Conservation (phyloP, 2,797 vertebrate species). For the Picus viridis region DNA sequence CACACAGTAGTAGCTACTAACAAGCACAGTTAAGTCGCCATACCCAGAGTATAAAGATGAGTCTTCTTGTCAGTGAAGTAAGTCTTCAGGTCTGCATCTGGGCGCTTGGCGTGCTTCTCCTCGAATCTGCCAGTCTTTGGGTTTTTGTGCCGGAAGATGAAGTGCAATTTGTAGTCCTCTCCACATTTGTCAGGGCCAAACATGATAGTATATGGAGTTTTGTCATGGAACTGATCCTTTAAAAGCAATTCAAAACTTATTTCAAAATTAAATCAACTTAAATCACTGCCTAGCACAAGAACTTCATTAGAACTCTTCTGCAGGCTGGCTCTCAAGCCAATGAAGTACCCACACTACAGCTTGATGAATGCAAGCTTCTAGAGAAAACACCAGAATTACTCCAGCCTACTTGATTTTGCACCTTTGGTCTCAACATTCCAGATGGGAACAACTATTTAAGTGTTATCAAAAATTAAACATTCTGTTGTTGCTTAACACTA, state of each 20-base stretch:
- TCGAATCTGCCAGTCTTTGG: slow-evolving; percentile 92
- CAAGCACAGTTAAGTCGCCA: background rate
- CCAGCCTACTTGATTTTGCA: background rate
- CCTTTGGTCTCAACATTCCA: background rate
- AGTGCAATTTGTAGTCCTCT: slow-evolving; percentile 98
- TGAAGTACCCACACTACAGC: background rate
- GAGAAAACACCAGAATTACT: background rate
- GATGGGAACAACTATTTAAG: background rate
- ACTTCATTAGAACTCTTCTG: background rate
- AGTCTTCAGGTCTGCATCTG: slow-evolving; percentile 90
- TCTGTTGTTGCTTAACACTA: background rate
- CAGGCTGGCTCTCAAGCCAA: background rate
- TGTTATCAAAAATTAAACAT: background rate
- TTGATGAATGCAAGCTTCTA: background rate
- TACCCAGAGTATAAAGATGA: slow-evolving; percentile 94
- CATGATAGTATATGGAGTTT: slow-evolving; percentile 98
- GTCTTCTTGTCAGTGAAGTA: slow-evolving; percentile 98
- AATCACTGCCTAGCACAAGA: background rate
- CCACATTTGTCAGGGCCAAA: slow-evolving; percentile 99
- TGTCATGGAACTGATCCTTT: slow-evolving; percentile 94
- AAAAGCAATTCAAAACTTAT: slow-evolving; percentile 11
- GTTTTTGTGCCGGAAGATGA: slow-evolving; percentile 98
- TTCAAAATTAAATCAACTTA: background rate
- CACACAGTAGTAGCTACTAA: background rate
- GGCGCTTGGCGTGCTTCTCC: slow-evolving; percentile 96